Percentiles rank a stretch among this genome's conserved stretches.
phyloP scores from a whole-genome alignment of 1,140 invertebrate genomes.

The Medauroidea extradentata region DNA sequence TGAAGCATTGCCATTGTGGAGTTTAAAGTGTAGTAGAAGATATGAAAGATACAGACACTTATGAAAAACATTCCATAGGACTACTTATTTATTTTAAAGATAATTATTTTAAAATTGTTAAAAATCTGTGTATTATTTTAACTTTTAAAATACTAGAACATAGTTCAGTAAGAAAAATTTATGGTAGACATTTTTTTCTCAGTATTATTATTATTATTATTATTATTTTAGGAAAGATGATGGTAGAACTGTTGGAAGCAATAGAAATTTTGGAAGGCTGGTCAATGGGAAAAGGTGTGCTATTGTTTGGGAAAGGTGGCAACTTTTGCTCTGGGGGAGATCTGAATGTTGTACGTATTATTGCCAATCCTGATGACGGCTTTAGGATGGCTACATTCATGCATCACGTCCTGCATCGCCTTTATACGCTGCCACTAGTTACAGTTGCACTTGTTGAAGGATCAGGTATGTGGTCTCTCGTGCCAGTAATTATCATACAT shows the following conservation, averaged over 20 bases:
- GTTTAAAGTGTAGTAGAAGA: too few relatives aligned
- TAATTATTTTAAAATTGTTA: too few relatives aligned
- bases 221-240: constrained; percentile 61
- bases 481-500: background rate
- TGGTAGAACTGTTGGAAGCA: constrained; percentile 50
- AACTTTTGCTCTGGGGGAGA: constrained; percentile 60
- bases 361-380: constrained; percentile 39
- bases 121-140: too few relatives aligned
- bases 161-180: too few relatives aligned
- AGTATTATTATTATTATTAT: too few relatives aligned
- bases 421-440: constrained; percentile 49
- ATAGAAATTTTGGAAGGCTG: constrained; percentile 46
- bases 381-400: constrained; percentile 49
- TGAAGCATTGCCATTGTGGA: too few relatives aligned
- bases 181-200: too few relatives aligned
- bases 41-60: too few relatives aligned
- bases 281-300: constrained; percentile 51
- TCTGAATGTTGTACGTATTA: constrained; percentile 45
- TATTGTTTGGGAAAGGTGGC: constrained; percentile 45
- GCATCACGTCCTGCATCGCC: constrained; percentile 44
- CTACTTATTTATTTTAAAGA: too few relatives aligned
- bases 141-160: too few relatives aligned
- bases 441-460: constrained; percentile 52
- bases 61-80: too few relatives aligned
- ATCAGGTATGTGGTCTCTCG: constrained; percentile 20